These are phyloP conservation scores for Gymnocypris eckloni DNA, from an alignment of 2,797 vertebrate genomes.

Conservation along the genomic window DNA sequence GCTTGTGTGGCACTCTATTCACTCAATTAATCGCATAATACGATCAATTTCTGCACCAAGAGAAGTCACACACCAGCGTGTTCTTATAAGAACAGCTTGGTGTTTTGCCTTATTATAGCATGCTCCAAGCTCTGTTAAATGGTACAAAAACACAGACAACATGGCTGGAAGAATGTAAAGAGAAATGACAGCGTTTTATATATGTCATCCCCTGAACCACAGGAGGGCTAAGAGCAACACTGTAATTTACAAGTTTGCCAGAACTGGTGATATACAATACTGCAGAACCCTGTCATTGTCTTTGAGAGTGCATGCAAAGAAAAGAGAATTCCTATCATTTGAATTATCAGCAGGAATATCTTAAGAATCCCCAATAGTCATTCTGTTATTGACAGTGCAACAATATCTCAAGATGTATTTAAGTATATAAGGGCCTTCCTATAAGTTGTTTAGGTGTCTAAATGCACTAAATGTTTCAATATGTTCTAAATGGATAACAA, in stretches of 20 bases:
- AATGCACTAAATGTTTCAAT: neutral
- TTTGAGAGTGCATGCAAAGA: slow-evolving; percentile 24
- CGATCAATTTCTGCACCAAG: slow-evolving; percentile 64
- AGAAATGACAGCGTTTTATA: slow-evolving; percentile 44
- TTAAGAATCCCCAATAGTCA: slow-evolving; percentile 25
- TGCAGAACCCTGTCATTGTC: slow-evolving; percentile 42
- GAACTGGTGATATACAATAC: slow-evolving; percentile 33
- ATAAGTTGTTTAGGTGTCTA: neutral
- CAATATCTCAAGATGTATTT: neutral
- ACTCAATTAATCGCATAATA: slow-evolving; percentile 69
- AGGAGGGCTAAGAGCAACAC: slow-evolving; percentile 25
- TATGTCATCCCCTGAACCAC: slow-evolving; percentile 42
- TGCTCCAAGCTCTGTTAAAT: slow-evolving; percentile 52
- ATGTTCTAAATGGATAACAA: neutral
- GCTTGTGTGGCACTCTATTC: slow-evolving; percentile 66
- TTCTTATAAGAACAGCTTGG: slow-evolving; percentile 60
- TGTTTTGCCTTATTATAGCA: slow-evolving; percentile 56
- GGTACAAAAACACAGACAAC: slow-evolving; percentile 48
- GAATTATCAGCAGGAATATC: slow-evolving; percentile 33
- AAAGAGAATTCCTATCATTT: slow-evolving; percentile 23
- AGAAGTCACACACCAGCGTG: slow-evolving; percentile 63
- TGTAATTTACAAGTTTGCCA: slow-evolving; percentile 40
- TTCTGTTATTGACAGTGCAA: neutral
- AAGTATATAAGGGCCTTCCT: neutral
- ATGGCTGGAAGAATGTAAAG: slow-evolving; percentile 40